Conservation (phyloP, 2,888 invertebrate species). For the Drosophila niveifrons region DNA sequence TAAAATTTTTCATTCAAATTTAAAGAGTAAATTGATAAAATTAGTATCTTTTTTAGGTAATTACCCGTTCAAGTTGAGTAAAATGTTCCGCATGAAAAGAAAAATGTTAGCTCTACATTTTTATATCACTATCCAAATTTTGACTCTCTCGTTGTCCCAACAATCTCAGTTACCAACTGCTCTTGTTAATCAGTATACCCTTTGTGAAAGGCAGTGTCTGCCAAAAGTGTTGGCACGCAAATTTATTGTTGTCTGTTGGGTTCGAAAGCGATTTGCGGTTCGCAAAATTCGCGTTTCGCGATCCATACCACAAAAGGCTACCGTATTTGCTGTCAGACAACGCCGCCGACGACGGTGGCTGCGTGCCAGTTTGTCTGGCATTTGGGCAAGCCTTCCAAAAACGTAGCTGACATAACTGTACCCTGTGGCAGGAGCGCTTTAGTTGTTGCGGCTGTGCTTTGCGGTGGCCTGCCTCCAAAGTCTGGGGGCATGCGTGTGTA, state of each 20-base stretch:
- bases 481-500: slow-evolving; percentile 60
- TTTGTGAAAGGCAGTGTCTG: neutral
- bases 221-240: slow-evolving; percentile 80
- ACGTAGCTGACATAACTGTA: slow-evolving; percentile 80
- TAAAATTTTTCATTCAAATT: too few relatives aligned
- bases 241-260: slow-evolving; percentile 75
- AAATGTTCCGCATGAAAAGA: too few relatives aligned
- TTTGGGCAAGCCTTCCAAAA: slow-evolving; percentile 75
- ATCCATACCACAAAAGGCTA: slow-evolving; percentile 74
- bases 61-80: too few relatives aligned
- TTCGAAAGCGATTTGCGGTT: slow-evolving; percentile 49
- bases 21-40: too few relatives aligned
- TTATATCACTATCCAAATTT: neutral
- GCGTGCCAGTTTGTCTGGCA: slow-evolving; percentile 78
- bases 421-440: slow-evolving; percentile 55
- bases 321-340: slow-evolving; percentile 71
- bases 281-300: slow-evolving; percentile 31
- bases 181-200: slow-evolving; percentile 31
- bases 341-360: slow-evolving; percentile 48
- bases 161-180: neutral
- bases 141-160: neutral
- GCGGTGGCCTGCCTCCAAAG: slow-evolving; percentile 39
- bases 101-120: too few relatives aligned
- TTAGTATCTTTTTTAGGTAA: too few relatives aligned
- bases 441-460: neutral